Percentiles rank a stretch among this genome's conserved stretches.
Evolutionary conservation across 2,888 invertebrate genomes (phyloP).

Genomic region (Epinotia nisella): DNA sequence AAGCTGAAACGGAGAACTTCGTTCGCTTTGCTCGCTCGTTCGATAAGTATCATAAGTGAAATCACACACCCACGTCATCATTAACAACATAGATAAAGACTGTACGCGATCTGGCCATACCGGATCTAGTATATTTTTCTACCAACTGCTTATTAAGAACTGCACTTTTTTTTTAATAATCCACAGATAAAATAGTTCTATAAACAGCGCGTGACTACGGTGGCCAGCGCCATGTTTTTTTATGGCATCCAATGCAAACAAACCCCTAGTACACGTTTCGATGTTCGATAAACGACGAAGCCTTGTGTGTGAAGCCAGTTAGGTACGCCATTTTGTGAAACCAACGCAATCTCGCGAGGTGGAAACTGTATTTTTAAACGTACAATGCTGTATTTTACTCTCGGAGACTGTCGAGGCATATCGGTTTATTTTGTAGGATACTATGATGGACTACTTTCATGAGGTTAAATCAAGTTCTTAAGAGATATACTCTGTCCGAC

Average conservation of each 20-base stretch:
- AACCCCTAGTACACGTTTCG: not conserved
- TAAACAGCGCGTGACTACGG: not conserved
- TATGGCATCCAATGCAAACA: not conserved
- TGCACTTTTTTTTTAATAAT: too few species aligned
- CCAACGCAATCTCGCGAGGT: not conserved
- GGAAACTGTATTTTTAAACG: not conserved
- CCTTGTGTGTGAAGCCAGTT: not conserved
- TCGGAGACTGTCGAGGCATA: not conserved
- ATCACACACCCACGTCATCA: not conserved
- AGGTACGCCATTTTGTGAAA: not conserved
- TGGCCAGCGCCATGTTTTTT: not conserved
- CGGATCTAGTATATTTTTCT: too few species aligned
- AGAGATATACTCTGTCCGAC: too few species aligned
- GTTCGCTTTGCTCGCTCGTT: not conserved
- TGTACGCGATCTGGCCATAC: too few species aligned
- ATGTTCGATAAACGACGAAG: constrained; percentile 1
- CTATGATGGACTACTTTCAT: too few species aligned
- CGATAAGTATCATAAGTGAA: not conserved
- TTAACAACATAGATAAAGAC: too few species aligned
- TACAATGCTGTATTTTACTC: not conserved
- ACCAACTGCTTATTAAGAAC: too few species aligned
- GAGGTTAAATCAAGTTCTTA: too few species aligned
- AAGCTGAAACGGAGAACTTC: too few species aligned
- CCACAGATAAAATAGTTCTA: too few species aligned
- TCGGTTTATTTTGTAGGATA: too few species aligned